These are phyloP conservation scores for Lasaia peninsularis DNA, from an alignment of 1,140 invertebrate species.

Conservation along the genomic window DNA sequence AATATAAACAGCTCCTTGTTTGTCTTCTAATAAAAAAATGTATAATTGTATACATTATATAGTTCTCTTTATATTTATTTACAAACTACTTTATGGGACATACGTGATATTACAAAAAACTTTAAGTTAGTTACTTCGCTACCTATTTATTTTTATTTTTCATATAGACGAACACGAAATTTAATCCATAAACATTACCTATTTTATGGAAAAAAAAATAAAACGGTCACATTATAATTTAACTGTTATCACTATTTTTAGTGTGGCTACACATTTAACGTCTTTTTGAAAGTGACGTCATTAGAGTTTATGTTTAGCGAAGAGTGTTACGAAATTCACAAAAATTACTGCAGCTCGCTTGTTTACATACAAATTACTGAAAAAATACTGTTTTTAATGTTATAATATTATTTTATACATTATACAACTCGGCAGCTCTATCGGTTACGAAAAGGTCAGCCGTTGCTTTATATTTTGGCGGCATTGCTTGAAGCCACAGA, in stretches of 20 bases:
- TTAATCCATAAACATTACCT: too few relatives aligned
- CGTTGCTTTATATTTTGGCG: constrained; percentile 64
- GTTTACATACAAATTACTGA: constrained; percentile 23
- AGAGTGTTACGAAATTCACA: constrained; percentile 54
- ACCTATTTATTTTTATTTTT: too few relatives aligned
- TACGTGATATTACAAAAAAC: too few relatives aligned
- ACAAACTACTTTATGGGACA: too few relatives aligned
- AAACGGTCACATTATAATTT: too few relatives aligned
- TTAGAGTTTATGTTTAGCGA: constrained; percentile 66
- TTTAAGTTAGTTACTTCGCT: too few relatives aligned
- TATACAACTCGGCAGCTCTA: background rate
- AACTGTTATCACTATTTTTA: background rate
- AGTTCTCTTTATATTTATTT: too few relatives aligned
- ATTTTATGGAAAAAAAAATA: too few relatives aligned
- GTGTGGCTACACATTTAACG: constrained; percentile 29
- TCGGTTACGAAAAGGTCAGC: constrained; percentile 14
- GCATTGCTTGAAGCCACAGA: constrained; percentile 64
- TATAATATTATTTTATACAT: background rate
- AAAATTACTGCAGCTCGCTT: constrained; percentile 26
- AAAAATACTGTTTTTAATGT: constrained; percentile 24
- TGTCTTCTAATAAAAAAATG: too few relatives aligned
- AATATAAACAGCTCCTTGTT: too few relatives aligned
- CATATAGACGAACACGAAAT: background rate
- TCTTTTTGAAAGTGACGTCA: constrained; percentile 62
- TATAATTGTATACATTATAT: too few relatives aligned